A percentile compares a stretch with the other conserved stretches of the same genome.
phyloP scores from a whole-genome alignment of 1,140 invertebrate genomes.

The Temnothorax curvispinosus region DNA sequence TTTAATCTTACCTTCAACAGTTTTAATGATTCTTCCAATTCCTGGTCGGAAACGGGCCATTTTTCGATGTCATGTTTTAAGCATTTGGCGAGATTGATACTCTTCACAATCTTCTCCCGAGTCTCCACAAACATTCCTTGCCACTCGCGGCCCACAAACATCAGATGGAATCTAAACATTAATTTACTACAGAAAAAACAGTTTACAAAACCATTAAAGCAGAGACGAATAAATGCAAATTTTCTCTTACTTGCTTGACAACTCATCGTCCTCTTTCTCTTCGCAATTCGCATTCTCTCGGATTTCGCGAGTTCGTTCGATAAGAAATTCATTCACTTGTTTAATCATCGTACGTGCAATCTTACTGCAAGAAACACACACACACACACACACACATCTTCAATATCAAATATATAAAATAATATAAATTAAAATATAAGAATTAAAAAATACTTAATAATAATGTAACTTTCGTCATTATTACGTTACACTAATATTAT shows the following conservation, averaged over 20 bases:
- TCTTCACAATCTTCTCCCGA: slow-evolving; percentile 92
- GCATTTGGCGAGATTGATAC: slow-evolving; percentile 92
- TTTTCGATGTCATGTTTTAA: slow-evolving; percentile 90
- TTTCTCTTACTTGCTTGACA: slow-evolving; percentile 67
- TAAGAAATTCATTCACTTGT: slow-evolving; percentile 80
- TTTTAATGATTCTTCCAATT: slow-evolving; percentile 88
- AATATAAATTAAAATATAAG: background rate
- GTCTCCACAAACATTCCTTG: slow-evolving; percentile 92
- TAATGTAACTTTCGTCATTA: background rate
- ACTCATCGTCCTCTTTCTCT: slow-evolving; percentile 71
- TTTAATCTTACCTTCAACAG: slow-evolving; percentile 87
- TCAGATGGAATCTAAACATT: slow-evolving; percentile 87
- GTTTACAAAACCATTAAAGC: background rate
- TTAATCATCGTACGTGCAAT: slow-evolving; percentile 79
- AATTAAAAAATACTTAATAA: background rate
- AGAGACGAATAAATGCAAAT: slow-evolving; percentile 28
- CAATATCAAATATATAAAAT: background rate
- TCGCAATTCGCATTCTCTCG: slow-evolving; percentile 64
- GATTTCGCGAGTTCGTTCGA: slow-evolving; percentile 79
- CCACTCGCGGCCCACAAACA: slow-evolving; percentile 91
- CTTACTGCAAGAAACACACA: slow-evolving; percentile 70
- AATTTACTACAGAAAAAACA: slow-evolving; percentile 31
- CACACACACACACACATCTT: background rate
- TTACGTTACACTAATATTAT: background rate
- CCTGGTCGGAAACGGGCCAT: slow-evolving; percentile 82